These are phyloP conservation scores for Drosophila setifemur DNA, from an alignment of 1,140 invertebrate species.

Conservation along the genomic window DNA sequence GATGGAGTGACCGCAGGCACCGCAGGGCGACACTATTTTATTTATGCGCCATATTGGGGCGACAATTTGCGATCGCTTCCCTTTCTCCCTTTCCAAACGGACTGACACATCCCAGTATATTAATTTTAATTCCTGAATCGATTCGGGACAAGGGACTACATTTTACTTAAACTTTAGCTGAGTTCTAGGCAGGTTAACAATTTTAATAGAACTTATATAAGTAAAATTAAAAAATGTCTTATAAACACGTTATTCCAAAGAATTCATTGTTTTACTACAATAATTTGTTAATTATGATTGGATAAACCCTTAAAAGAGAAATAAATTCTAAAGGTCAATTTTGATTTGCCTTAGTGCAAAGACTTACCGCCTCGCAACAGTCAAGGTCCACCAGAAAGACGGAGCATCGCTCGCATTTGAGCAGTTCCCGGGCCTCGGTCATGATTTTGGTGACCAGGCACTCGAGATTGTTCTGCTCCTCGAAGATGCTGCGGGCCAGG, in stretches of 20 bases:
- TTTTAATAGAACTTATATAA: no score
- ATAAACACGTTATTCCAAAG: no score
- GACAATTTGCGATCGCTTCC: not conserved
- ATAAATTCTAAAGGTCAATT: not conserved
- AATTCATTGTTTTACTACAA: no score
- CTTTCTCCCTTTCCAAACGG: not conserved
- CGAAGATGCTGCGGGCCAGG: conserved; percentile 93
- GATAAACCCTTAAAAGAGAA: not conserved
- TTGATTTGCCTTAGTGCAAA: not conserved
- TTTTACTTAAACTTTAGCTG: no score
- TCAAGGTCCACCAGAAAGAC: conserved; percentile 94
- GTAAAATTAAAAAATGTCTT: no score
- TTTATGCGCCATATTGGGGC: conserved; percentile 7
- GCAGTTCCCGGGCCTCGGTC: conserved; percentile 95
- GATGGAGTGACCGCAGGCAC: conserved; percentile 9
- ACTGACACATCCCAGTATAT: conserved; percentile 28
- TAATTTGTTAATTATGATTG: not conserved
- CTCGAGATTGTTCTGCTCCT: conserved; percentile 96
- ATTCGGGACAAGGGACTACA: no score
- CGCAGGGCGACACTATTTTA: conserved; percentile 17
- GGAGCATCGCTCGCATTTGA: conserved; percentile 96
- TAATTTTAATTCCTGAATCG: conserved; percentile 29
- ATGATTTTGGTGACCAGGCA: conserved; percentile 97
- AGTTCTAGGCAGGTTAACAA: not conserved
- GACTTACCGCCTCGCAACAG: conserved; percentile 92